Conservation (phyloP, 2,888 invertebrate genomes). For the Ennomos quercinarius region DNA sequence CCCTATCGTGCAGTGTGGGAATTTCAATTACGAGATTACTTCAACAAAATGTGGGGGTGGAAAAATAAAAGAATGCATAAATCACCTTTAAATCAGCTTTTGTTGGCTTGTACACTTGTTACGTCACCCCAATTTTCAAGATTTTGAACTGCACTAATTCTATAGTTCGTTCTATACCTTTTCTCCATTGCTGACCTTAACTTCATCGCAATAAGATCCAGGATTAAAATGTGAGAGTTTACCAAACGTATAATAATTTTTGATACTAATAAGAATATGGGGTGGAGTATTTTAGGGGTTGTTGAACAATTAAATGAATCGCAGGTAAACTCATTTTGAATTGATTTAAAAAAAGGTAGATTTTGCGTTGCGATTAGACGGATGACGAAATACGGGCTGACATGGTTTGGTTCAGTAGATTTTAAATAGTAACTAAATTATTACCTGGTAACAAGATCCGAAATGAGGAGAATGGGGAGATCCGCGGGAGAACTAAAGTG, state of each 20-base stretch:
- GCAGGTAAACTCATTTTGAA: slow-evolving; percentile 77
- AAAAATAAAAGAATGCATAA: slow-evolving; percentile 79
- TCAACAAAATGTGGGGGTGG: slow-evolving; percentile 69
- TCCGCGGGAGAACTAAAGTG: too few species aligned
- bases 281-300: slow-evolving; percentile 77
- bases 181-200: slow-evolving; percentile 37
- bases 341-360: slow-evolving; percentile 57
- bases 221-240: background rate
- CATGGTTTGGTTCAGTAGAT: slow-evolving; percentile 4
- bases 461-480: too few species aligned
- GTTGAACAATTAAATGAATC: slow-evolving; percentile 76
- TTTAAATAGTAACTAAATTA: background rate
- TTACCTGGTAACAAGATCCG: too few species aligned
- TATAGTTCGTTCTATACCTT: slow-evolving; percentile 1
- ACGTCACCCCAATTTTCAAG: slow-evolving; percentile 66
- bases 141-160: slow-evolving; percentile 43
- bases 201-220: slow-evolving; percentile 5
- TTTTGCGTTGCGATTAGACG: slow-evolving; percentile 59
- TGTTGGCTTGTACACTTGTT: slow-evolving; percentile 79
- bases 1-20: slow-evolving; percentile 70
- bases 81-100: slow-evolving; percentile 81
- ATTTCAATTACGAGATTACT: slow-evolving; percentile 78
- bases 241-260: slow-evolving; percentile 27
- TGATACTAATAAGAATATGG: slow-evolving; percentile 49
- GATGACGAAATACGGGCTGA: slow-evolving; percentile 19